Conservation (phyloP, 2,888 invertebrate species). For the Acanthoscelides obtectus region DNA sequence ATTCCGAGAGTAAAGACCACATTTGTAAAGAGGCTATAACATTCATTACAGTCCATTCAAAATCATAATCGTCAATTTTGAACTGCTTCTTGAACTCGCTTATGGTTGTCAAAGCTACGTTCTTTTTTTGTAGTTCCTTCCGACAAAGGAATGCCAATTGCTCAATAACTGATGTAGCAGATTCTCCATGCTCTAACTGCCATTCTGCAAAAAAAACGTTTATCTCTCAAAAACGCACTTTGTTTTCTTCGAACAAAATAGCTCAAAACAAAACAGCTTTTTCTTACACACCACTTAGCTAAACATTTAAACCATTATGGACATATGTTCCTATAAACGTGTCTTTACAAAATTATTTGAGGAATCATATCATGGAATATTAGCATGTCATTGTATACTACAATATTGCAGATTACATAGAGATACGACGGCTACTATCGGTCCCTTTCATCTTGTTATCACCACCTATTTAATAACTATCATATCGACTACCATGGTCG, state of each 20-base stretch:
- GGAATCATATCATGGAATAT: too few species aligned
- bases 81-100: constrained; percentile 35
- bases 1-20: constrained; percentile 36
- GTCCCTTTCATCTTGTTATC: too few species aligned
- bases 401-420: too few species aligned
- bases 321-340: too few species aligned
- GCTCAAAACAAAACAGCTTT: background rate
- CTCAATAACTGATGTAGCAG: constrained; percentile 32
- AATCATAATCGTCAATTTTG: constrained; percentile 39
- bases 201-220: constrained; percentile 31
- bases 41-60: constrained; percentile 42
- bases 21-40: constrained; percentile 33
- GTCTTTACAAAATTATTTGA: too few species aligned
- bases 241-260: background rate
- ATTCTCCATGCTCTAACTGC: constrained; percentile 34
- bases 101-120: constrained; percentile 27
- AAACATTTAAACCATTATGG: too few species aligned
- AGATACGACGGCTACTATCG: too few species aligned
- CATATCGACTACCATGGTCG: too few species aligned
- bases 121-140: constrained; percentile 28
- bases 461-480: too few species aligned
- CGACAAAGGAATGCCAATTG: constrained; percentile 36
- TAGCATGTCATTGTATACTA: too few species aligned
- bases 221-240: background rate
- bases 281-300: too few species aligned